Evolutionary conservation across 1,140 invertebrate species (phyloP), one percentile per base, ranked within the genome.

Genomic region (Tigriopus japonicus): DNA sequence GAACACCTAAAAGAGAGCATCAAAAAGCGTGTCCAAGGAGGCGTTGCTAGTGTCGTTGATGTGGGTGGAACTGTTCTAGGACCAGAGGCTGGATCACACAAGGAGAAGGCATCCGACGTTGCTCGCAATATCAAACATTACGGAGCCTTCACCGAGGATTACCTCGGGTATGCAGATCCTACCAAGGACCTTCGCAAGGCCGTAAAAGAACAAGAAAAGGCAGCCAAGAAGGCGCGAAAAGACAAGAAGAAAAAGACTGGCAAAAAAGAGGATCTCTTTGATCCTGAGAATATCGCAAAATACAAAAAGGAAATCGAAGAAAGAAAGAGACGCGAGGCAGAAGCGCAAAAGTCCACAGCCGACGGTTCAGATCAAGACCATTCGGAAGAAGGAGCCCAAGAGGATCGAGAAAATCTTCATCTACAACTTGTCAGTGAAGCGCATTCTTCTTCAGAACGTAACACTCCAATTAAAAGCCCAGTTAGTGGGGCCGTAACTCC

Each of bases 201-300:
- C n/a, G 59, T 61, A 9, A 61, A 61, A 15, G 24, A 17, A 19
- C 52, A 61, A 55, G 59, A 61, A 41, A 61, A 61, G 28, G 59
- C 59, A 14, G 59, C 59, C 19, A 61, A 61, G 49, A 61, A 61
- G 45, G 59, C 59, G 1, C 43, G 45, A n/a, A 61, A 61, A 53
- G 59, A 53, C 17, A 61, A 61, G 35, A 61, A 61, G 28, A 61
- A 54, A 19, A 61, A 61, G 15, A 51, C 43, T 40, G 45, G 43
- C 24, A 61, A 61, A 55, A 51, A 61, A 15, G 59, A 55, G 24
- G 59, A 61, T 53, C 59, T 61, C 17, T 61, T 61, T 19, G 45
- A 56, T 42, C 59, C 59, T 6, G 51, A 61, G 59, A 61, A 61
- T 19, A 35, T 61, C 40, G 59, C 49, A 2, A 61, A 61, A 21